These are phyloP conservation scores for Pinctada fucata DNA, from an alignment of 2,888 invertebrate species.

Conservation along the genomic window DNA sequence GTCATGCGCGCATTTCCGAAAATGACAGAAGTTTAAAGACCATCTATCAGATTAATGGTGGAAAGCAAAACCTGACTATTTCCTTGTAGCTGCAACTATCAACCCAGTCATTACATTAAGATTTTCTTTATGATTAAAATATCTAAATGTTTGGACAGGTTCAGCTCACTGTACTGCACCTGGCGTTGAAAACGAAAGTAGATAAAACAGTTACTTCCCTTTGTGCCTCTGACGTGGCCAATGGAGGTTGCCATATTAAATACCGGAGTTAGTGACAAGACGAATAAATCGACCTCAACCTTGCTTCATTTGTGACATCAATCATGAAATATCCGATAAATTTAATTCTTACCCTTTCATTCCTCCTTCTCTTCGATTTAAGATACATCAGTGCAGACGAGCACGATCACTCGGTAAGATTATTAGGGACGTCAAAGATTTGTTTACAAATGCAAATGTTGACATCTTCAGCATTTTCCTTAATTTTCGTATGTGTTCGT, in stretches of 20 bases:
- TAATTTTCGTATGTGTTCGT: too few species aligned
- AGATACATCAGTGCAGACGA: slow-evolving; percentile 81
- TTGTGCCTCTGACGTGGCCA: slow-evolving; percentile 69
- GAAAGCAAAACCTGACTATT: too few species aligned
- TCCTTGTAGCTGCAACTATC: too few species aligned
- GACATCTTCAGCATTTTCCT: too few species aligned
- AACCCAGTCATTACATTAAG: too few species aligned
- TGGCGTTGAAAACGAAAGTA: neutral
- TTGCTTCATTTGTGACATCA: slow-evolving; percentile 30
- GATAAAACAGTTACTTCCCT: slow-evolving; percentile 45
- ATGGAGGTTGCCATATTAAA: slow-evolving; percentile 69
- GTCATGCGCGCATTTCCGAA: too few species aligned
- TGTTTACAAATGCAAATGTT: too few species aligned
- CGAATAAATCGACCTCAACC: slow-evolving; percentile 13
- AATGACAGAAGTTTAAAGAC: too few species aligned
- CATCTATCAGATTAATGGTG: too few species aligned
- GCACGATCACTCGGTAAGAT: slow-evolving; percentile 84
- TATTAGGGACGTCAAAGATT: neutral
- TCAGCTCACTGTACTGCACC: too few species aligned
- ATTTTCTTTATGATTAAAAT: too few species aligned
- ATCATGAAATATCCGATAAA: slow-evolving; percentile 36
- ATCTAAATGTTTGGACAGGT: too few species aligned
- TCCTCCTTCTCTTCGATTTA: slow-evolving; percentile 43
- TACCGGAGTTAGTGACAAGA: slow-evolving; percentile 23
- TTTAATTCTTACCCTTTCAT: slow-evolving; percentile 43